A percentile compares a stretch with the other conserved stretches of the same genome.
phyloP scores from a whole-genome alignment of 2,888 invertebrate genomes.

The Conops quadrifasciatus region DNA sequence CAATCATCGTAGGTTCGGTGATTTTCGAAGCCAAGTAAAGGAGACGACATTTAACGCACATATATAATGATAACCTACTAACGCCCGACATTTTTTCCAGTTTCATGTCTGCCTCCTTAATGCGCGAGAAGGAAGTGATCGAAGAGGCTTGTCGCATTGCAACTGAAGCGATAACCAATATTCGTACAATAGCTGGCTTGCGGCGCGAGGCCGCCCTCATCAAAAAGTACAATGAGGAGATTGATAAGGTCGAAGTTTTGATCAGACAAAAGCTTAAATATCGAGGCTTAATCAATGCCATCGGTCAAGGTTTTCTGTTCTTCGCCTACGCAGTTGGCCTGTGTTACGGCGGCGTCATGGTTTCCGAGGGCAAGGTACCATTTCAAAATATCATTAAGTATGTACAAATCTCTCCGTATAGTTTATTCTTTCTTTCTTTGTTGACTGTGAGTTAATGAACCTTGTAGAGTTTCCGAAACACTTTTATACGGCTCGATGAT shows the following conservation, averaged over 20 bases:
- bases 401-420: constrained; percentile 54
- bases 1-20: constrained; percentile 75
- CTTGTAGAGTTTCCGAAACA: constrained; percentile 76
- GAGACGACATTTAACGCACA: constrained; percentile 23
- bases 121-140: constrained; percentile 71
- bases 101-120: constrained; percentile 71
- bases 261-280: constrained; percentile 70
- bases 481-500: constrained; percentile 83
- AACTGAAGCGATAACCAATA: constrained; percentile 77
- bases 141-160: constrained; percentile 77
- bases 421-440: not conserved
- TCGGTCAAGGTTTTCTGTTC: constrained; percentile 76
- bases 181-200: constrained; percentile 75
- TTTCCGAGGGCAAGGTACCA: constrained; percentile 70
- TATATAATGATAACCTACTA: not conserved
- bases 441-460: too few species aligned
- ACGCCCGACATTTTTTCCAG: constrained; percentile 48
- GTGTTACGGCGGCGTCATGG: constrained; percentile 77
- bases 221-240: constrained; percentile 69
- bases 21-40: constrained; percentile 72
- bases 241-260: constrained; percentile 67
- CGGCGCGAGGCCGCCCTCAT: constrained; percentile 73
- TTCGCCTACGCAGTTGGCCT: constrained; percentile 77
- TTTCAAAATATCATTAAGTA: constrained; percentile 78
- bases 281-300: constrained; percentile 75